phyloP scores from a whole-genome alignment of 2,888 invertebrate genomes.

The Bibio marci region DNA sequence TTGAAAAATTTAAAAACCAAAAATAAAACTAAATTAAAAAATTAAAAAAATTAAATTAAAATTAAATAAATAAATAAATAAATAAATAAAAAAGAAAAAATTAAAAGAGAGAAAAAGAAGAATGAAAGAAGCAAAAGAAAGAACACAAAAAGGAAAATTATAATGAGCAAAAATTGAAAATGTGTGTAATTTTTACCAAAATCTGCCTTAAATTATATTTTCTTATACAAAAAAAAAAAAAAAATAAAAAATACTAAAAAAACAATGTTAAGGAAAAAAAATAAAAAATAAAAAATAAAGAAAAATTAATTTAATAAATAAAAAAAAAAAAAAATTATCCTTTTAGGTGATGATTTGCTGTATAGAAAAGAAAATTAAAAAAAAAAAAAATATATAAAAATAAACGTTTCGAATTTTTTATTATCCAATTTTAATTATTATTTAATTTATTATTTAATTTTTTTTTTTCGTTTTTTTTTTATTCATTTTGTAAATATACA shows the following conservation, averaged over 20 bases:
- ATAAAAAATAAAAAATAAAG: constrained; percentile 6
- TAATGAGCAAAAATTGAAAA: constrained; percentile 16
- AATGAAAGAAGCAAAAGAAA: constrained; percentile 13
- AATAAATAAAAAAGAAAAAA: constrained; percentile 25
- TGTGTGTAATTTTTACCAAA: constrained; percentile 42
- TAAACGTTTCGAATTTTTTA: too few relatives aligned
- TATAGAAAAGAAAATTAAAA: constrained; percentile 1
- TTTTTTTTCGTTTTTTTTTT: too few relatives aligned
- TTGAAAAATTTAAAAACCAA: constrained; percentile 27
- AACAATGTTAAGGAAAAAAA: constrained; percentile 8
- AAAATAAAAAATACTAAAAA: constrained; percentile 8
- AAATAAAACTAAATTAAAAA: constrained; percentile 10
- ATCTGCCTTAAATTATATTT: constrained; percentile 52
- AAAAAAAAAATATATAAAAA: too few relatives aligned
- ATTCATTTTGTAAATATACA: too few relatives aligned
- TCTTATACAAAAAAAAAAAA: constrained; percentile 29
- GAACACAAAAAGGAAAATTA: constrained; percentile 17
- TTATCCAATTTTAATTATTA: too few relatives aligned
- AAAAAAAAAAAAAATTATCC: too few relatives aligned
- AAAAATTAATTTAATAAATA: too few relatives aligned
- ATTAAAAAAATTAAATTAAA: constrained; percentile 3
- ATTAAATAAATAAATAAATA: constrained; percentile 22
- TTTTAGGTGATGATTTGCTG: too few relatives aligned
- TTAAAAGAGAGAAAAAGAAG: constrained; percentile 28
- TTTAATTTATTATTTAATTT: too few relatives aligned